Percentiles rank a stretch among this genome's conserved stretches.
Conservation (phyloP, 1,140 invertebrate genomes). For the Wasmannia auropunctata region DNA sequence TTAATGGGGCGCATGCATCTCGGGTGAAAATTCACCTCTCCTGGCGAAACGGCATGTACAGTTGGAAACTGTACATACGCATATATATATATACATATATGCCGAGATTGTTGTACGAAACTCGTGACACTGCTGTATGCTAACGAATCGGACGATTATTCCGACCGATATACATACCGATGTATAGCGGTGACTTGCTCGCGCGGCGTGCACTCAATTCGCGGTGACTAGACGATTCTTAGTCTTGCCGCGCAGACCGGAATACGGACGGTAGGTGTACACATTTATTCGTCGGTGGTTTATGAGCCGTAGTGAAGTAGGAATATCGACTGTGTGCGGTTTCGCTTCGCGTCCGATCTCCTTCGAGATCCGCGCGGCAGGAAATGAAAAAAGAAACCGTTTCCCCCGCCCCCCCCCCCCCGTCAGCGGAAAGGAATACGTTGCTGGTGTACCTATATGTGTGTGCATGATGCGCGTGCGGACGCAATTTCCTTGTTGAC, state of each 20-base stretch:
- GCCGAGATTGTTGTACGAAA: background rate
- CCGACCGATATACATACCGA: background rate
- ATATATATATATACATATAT: too few species aligned
- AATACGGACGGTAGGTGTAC: too few species aligned
- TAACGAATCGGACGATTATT: slow-evolving; percentile 2
- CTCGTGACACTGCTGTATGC: background rate
- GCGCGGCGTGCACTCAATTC: background rate
- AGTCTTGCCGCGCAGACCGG: background rate
- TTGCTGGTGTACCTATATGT: too few species aligned
- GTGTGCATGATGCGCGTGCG: too few species aligned
- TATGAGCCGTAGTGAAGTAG: background rate
- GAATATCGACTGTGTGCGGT: background rate
- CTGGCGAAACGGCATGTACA: background rate
- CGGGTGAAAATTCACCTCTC: background rate
- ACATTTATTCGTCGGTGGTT: background rate
- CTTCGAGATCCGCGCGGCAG: background rate
- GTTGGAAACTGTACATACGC: too few species aligned
- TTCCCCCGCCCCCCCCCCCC: too few species aligned
- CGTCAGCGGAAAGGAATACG: background rate
- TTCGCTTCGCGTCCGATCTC: background rate
- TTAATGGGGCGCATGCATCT: background rate
- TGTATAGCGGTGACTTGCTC: too few species aligned
- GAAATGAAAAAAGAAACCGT: background rate
- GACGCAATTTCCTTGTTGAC: background rate
- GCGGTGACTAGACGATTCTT: background rate